Evolutionary conservation across 1,140 invertebrate species (phyloP), one percentile per base, ranked within the genome.

Genomic region (Bombus haemorrhoidalis): DNA sequence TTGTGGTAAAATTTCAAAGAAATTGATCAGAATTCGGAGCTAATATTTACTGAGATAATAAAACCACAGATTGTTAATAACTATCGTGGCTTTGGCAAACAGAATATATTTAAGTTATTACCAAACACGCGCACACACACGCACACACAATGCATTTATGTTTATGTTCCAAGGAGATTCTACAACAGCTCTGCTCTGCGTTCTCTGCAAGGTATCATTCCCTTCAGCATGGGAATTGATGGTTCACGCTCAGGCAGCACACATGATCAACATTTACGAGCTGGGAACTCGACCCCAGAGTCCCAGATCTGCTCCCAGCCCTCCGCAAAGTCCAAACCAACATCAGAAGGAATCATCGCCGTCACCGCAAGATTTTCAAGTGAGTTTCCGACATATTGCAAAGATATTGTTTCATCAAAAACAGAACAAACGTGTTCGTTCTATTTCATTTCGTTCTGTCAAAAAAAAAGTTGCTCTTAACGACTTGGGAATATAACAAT

Each of bases 191-290:
- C 95, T 97, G 81, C 94, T 97, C 57, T 98, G 97, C 94, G 97
- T 97, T 76, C 96, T 97, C 92, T 98, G 97, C 95, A 97, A 97
- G 95, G 97, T 97, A 93, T 96, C 96, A 64, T 98, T 97, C 93
- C 95, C 96, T 84, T 97, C 96, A 90, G 97, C 97, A 64, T 98
- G 97, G 97, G 97, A 98, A 94, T 94, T 98, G 89, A 97, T 98
- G 97, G 97, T 97, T 32, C 97, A 97, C 93, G 97, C 97, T 83
- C 97, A 98, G 92, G 97, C 97, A 41, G 97, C 97, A 69, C 97
- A 98, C 93, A 97, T 97, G 97, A 96, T 97, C 93, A 97, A 97
- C 95, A 97, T 98, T 91, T 98, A 98, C 94, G 97, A 97, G 94
- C 95, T 98, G 85, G 97, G 97, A 62, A 93, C 93, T 77, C 93